Evolutionary conservation across 2,888 invertebrate genomes (phyloP), one percentile per base, ranked within the genome.

Genomic region (Diarsia dahlii): DNA sequence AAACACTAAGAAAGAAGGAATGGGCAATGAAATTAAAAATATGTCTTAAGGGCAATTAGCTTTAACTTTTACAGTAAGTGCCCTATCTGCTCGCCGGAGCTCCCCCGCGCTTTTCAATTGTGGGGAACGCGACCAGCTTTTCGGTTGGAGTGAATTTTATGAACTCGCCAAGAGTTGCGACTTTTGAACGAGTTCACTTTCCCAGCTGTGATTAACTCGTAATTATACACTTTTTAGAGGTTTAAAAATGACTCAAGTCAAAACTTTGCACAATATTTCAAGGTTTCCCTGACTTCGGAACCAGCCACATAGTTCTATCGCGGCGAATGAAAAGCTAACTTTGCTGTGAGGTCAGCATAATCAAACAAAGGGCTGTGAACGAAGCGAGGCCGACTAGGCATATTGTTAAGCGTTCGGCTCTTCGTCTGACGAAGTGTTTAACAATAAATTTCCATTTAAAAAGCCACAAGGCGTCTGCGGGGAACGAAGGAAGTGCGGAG

Each of bases 41-140:
- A 97, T 97, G 97, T 96, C 96, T 97, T 96, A 96, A 96, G 97
- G 96, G 97, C 96, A 97, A 97, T 97, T 97, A 97, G 96, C 96
- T 95, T 95, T 94, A 96, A 96, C 96, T 96, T 96, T 96, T 95
- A 95, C 96, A 95, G 95, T 94, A 96, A 96, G 95, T 96, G 95
- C 95, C 96, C 95, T 96, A 95, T 96, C 96, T 94, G 90, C 90
- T 88, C 88, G 87, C 85, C 86, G 79, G 85, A 85, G 92, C 92
- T 92, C 95, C 95, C 95, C 92, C 92, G 92, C 94, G 92, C 93
- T 95, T 96, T 96, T 96, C 96, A 96, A 96, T 96, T 96, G 96
- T 94, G 95, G 96, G 95, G 95, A 94, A 92, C 88, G 90, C 91
- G 91, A 91, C 91, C 94, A 92, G 94, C 92, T 93, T 94, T 93